Percentiles rank a stretch among this genome's conserved stretches.
These are phyloP conservation scores for Eriosoma lanigerum DNA, from an alignment of 1,140 invertebrate genomes.

Conservation along the genomic window DNA sequence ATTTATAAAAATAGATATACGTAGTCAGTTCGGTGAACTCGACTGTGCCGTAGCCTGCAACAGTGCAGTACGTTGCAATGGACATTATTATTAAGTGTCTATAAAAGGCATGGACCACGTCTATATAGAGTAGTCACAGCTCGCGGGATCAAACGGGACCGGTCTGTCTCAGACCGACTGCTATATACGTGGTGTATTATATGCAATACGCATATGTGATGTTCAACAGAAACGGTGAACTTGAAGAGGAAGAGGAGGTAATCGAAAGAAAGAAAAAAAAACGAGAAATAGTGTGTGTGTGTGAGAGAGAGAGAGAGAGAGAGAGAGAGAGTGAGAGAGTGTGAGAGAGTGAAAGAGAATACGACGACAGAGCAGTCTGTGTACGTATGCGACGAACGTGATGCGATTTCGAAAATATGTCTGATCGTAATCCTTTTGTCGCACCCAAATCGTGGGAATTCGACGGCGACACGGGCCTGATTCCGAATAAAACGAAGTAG, in stretches of 20 bases:
- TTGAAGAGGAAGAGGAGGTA: background rate
- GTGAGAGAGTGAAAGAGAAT: background rate
- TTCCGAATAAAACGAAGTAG: no score
- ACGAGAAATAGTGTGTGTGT: no score
- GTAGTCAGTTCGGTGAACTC: conserved; percentile 22
- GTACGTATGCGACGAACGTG: conserved; percentile 15
- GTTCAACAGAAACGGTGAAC: background rate
- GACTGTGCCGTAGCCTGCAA: background rate
- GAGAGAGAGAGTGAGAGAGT: background rate
- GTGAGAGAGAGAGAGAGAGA: background rate
- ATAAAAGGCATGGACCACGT: conserved; percentile 28
- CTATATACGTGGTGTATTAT: no score
- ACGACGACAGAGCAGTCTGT: background rate
- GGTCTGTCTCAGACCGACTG: background rate
- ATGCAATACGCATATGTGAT: background rate
- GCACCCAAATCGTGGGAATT: conserved; percentile 40
- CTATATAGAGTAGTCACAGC: no score
- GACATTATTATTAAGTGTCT: background rate
- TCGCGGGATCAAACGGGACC: conserved; percentile 25
- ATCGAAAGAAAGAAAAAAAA: background rate
- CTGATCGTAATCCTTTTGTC: conserved; percentile 40
- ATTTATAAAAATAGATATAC: background rate
- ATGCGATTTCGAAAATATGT: conserved; percentile 48
- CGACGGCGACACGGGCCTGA: background rate
- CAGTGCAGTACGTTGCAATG: background rate